Evolutionary conservation across 2,113 vertebrate genomes (phyloP).

Genomic region (Saguinus midas): DNA sequence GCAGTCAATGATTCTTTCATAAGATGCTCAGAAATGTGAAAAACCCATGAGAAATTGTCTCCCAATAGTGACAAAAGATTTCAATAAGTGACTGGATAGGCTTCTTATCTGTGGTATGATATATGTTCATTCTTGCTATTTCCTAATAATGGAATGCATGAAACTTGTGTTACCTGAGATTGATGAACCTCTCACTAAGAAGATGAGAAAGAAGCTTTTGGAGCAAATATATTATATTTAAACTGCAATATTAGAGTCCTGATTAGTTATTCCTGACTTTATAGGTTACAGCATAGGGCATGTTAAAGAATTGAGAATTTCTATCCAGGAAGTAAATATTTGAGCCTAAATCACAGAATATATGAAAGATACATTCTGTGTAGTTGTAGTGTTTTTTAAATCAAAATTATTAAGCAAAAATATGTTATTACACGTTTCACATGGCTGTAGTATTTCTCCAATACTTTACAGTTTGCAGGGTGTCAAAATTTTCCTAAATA

Average conservation of each 20-base stretch:
- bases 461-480: not conserved
- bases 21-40: slow-evolving; percentile 22
- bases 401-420: slow-evolving; percentile 31
- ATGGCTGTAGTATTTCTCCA: not conserved
- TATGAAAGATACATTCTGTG: not conserved
- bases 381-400: not conserved
- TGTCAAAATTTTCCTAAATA: not conserved
- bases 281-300: not conserved
- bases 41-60: not conserved
- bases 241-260: not conserved
- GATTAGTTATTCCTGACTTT: not conserved
- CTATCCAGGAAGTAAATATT: not conserved
- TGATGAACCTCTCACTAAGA: not conserved
- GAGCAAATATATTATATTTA: not conserved
- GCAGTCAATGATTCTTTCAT: not conserved
- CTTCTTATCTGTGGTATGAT: not conserved
- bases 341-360: not conserved
- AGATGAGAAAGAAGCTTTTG: not conserved
- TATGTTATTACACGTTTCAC: not conserved
- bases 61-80: not conserved
- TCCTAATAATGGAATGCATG: not conserved
- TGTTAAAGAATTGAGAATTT: not conserved
- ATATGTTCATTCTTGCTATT: not conserved
- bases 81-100: not conserved
- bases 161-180: not conserved